phyloP scores from a whole-genome alignment of 2,797 vertebrate species.

The Smutsia gigantea region DNA sequence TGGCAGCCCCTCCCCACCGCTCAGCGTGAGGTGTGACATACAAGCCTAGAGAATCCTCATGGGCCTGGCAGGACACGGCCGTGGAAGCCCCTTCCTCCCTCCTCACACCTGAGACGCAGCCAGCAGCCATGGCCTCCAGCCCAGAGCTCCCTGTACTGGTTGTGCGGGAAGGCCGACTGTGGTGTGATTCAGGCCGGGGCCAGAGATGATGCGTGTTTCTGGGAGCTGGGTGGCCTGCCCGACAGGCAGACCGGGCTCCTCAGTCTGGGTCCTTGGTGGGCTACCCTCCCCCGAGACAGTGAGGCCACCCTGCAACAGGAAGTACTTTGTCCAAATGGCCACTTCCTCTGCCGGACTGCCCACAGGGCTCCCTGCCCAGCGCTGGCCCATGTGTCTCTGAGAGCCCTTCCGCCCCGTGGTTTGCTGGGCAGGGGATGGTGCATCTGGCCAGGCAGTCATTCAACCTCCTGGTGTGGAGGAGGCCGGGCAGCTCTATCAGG shows the following conservation, averaged over 20 bases:
- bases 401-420: not conserved
- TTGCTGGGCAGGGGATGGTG: not conserved
- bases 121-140: not conserved
- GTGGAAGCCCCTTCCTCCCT: not conserved
- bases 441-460: not conserved
- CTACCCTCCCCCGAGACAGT: not conserved
- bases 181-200: too few relatives aligned
- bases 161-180: not conserved
- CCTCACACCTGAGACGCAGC: not conserved
- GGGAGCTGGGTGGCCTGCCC: not conserved
- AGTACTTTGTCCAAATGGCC: not conserved
- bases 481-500: not conserved
- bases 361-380: not conserved
- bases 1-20: too few relatives aligned
- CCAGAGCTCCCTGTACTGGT: not conserved
- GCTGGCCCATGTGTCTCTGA: too few relatives aligned
- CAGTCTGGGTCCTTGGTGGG: not conserved
- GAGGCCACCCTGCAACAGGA: not conserved
- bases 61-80: not conserved
- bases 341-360: not conserved
- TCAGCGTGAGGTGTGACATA: not conserved
- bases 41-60: not conserved
- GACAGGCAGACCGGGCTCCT: not conserved
- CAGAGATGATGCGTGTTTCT: not conserved
- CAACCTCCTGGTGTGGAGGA: not conserved